Base-by-base conservation (phyloP, 2,113 vertebrate species). In the Corynorhinus townsendii region DNA sequence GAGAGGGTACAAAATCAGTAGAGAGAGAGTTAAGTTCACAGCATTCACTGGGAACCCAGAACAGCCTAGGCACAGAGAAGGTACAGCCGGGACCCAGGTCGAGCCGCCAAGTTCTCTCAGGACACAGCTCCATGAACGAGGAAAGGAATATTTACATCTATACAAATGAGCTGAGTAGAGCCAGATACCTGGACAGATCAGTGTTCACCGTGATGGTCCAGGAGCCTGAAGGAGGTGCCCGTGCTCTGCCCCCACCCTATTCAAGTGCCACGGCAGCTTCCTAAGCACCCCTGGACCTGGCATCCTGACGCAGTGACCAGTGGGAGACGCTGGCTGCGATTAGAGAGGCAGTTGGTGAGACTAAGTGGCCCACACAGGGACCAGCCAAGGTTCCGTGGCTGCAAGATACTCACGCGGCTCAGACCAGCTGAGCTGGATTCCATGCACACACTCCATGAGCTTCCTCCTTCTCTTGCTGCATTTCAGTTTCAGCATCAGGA, bases 101-200 rank as follows among this genome's bases (percentile, higher is more conserved):
- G 17, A 30, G 47, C n/a, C 24, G 0, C 15, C 16, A 20, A 7
- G 26, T 35, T 5, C 40, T 69, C 71, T n/a, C 2, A 0, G 43
- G 49, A 43, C 30, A 10, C 1, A 4, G 33, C 38, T 71, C 56
- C 16, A 4, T 0, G 1, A n/a, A 54, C 7, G 5, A 43, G 35
- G 35, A 30, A 35, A 35, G 0, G 1, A 45, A 49, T 1, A 0
- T 20, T 68, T 30, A 2, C 28, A 10, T 19, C 49, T 85, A n/a
- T 43, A 33, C 20, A 83, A 3, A 12, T 3, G 7, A 1, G 3
- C 28, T 7, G 8, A 4, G 19, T 3, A 0, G 8, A 7, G 4
- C 28, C 0, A 20, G 0, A 0, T 5, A 4, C 20, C 20, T 1
- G 33, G 11, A 24, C 20, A 38, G 80, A 19, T 0, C 3, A 2